Conservation (phyloP, 2,113 vertebrate species). For the Psephotus haematonotus region DNA sequence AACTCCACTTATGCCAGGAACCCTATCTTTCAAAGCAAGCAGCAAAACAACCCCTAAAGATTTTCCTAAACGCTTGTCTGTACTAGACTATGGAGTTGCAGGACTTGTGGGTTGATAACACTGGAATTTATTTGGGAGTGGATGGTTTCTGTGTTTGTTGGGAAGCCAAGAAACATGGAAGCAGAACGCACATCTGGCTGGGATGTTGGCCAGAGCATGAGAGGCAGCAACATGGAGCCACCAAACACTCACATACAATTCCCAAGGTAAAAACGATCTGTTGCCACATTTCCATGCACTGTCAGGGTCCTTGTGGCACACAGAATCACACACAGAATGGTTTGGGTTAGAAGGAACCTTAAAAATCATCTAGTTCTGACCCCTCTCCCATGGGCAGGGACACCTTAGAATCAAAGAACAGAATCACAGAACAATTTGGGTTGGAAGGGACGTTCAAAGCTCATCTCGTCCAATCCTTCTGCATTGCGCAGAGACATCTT, state of each 20-base stretch:
- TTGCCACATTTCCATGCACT: fast-evolving
- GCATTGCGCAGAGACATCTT: neutral
- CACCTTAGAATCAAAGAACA: neutral
- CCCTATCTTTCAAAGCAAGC: slow-evolving; percentile 34
- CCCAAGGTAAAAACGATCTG: fast-evolving
- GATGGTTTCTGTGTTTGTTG: neutral
- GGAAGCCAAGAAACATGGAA: neutral
- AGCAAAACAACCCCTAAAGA: slow-evolving; percentile 21
- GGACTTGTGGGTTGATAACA: slow-evolving; percentile 43
- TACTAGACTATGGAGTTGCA: neutral
- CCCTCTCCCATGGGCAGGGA: neutral
- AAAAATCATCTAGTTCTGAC: neutral
- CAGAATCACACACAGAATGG: neutral
- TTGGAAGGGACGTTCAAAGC: neutral
- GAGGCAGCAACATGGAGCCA: neutral
- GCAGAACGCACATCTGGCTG: neutral
- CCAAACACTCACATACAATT: neutral
- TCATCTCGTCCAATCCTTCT: neutral
- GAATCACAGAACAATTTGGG: neutral
- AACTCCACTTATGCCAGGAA: slow-evolving; percentile 6
- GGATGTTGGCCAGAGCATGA: fast-evolving
- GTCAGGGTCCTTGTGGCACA: neutral
- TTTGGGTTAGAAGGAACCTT: neutral
- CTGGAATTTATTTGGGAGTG: slow-evolving; percentile 42
- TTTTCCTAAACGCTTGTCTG: slow-evolving; percentile 18